Percentiles rank a stretch among this genome's conserved stretches.
Evolutionary conservation across 2,113 vertebrate genomes (phyloP).

Genomic region (Mola mola): DNA sequence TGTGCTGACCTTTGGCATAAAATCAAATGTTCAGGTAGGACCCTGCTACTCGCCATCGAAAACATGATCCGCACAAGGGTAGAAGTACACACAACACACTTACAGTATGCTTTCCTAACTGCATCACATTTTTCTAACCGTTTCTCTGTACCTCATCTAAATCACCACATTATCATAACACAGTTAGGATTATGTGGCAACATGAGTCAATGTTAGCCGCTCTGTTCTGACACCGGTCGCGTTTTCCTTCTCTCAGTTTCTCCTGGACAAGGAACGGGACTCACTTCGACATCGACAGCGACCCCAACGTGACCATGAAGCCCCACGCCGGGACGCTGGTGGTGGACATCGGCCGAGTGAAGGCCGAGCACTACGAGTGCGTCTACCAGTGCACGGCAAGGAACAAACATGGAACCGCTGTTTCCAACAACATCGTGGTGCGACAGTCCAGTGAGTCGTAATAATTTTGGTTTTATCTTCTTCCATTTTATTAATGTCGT

Average conservation of each 20-base stretch:
- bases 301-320: constrained; percentile 88
- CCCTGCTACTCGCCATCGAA: too few species aligned
- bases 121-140: too few species aligned
- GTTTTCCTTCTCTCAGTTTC: constrained; percentile 80
- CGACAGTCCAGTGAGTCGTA: constrained; percentile 89
- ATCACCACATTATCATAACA: too few species aligned
- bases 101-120: too few species aligned
- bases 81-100: too few species aligned
- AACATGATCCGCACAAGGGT: too few species aligned
- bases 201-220: too few species aligned
- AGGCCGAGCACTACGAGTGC: constrained; percentile 90
- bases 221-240: background rate
- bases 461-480: background rate
- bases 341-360: constrained; percentile 90
- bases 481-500: background rate
- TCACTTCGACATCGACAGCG: constrained; percentile 92
- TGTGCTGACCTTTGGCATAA: too few species aligned
- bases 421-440: constrained; percentile 93
- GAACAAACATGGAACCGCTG: constrained; percentile 92
- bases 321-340: constrained; percentile 89
- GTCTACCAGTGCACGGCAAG: constrained; percentile 94
- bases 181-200: too few species aligned
- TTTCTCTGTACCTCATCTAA: too few species aligned
- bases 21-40: too few species aligned
- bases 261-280: constrained; percentile 96